These are phyloP conservation scores for Nipponacmea schrenckii DNA, from an alignment of 2,888 invertebrate species.

Conservation along the genomic window DNA sequence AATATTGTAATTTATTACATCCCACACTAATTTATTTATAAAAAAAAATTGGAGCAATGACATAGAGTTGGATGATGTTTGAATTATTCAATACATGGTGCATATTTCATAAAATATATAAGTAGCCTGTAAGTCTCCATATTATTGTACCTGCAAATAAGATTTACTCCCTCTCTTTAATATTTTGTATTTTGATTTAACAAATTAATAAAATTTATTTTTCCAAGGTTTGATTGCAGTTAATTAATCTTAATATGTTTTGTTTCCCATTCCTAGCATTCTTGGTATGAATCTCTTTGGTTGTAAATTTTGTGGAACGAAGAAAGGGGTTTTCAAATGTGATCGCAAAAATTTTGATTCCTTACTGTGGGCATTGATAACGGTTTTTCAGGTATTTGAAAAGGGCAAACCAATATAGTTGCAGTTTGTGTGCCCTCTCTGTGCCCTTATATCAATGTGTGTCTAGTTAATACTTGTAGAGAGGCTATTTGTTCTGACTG, in stretches of 20 bases:
- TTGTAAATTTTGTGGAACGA: slow-evolving; percentile 98
- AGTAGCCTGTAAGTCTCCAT: too few species aligned
- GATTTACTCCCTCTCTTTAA: too few species aligned
- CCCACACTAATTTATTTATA: too few species aligned
- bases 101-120: too few species aligned
- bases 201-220: neutral
- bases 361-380: slow-evolving; percentile 71
- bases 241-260: neutral
- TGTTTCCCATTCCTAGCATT: slow-evolving; percentile 83
- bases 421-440: neutral
- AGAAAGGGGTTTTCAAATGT: slow-evolving; percentile 68
- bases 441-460: neutral
- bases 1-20: too few species aligned
- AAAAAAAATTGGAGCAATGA: too few species aligned
- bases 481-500: too few species aligned
- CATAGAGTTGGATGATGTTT: too few species aligned
- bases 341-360: slow-evolving; percentile 72
- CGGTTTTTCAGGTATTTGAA: slow-evolving; percentile 70
- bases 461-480: too few species aligned
- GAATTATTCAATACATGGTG: too few species aligned
- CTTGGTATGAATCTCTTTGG: slow-evolving; percentile 99
- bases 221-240: neutral
- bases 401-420: slow-evolving; percentile 2
- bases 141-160: too few species aligned
- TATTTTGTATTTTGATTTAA: neutral